Percentiles rank a stretch among this genome's conserved stretches.
phyloP scores from a whole-genome alignment of 2,888 invertebrate genomes.

The Amitus sp. region DNA sequence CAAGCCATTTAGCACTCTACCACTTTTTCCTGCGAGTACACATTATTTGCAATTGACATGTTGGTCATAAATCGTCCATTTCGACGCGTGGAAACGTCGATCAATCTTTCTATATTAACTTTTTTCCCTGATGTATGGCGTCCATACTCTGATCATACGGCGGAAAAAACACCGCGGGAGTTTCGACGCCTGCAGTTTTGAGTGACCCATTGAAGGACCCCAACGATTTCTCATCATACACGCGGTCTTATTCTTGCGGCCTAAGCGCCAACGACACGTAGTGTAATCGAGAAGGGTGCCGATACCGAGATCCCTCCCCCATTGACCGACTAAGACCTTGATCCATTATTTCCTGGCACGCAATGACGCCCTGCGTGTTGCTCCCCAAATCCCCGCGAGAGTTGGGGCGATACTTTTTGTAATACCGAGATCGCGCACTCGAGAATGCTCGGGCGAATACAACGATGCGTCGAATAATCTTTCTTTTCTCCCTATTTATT shows the following conservation, averaged over 20 bases:
- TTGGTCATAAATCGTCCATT: background rate
- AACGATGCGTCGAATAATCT: slow-evolving; percentile 11
- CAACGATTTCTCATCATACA: slow-evolving; percentile 9
- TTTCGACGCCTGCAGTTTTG: slow-evolving; percentile 33
- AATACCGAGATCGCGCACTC: slow-evolving; percentile 41
- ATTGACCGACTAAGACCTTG: slow-evolving; percentile 47
- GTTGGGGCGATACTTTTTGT: slow-evolving; percentile 42
- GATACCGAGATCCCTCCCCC: slow-evolving; percentile 43
- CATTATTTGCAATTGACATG: background rate
- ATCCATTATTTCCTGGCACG: slow-evolving; percentile 51
- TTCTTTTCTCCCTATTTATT: background rate
- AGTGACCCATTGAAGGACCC: slow-evolving; percentile 39
- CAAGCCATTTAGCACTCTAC: slow-evolving; percentile 13
- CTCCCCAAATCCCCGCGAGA: slow-evolving; percentile 43
- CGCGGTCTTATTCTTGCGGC: slow-evolving; percentile 48
- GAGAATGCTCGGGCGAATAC: slow-evolving; percentile 13
- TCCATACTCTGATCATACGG: slow-evolving; percentile 8
- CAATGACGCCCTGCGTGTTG: slow-evolving; percentile 43
- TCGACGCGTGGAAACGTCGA: background rate
- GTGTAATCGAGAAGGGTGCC: slow-evolving; percentile 40
- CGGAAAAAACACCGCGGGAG: slow-evolving; percentile 32
- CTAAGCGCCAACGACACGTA: slow-evolving; percentile 42
- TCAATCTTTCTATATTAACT: slow-evolving; percentile 5
- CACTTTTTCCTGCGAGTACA: background rate
- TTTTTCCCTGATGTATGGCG: background rate